Evolutionary conservation across 2,113 vertebrate species (phyloP), one percentile per base, ranked within the genome.

Genomic region (Oncorhynchus tshawytscha): DNA sequence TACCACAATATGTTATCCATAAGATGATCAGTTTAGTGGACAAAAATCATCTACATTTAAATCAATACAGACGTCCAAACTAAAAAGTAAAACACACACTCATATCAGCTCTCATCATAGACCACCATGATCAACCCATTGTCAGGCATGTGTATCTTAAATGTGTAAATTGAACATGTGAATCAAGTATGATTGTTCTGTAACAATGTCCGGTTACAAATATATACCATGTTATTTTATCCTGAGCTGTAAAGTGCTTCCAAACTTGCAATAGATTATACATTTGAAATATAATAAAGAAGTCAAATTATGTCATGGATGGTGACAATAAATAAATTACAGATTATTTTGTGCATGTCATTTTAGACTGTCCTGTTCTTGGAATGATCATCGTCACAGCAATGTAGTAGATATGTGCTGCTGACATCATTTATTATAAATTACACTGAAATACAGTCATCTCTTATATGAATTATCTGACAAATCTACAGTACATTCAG

Each of bases 231-330:
- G 70, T 87, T 82, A 78, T 84, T 78, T 78, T 86, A 82, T 87
- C 91, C 91, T 92, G 91, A 92, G 90, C 86, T 82, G 85, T 92
- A 92, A 92, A 92, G 91, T 91, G 90, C 91, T 90, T 91, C 89
- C 86, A 78, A 90, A 90, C 85, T 91, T 89, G 86, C 83, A 84
- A 87, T 85, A 90, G 72, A 81, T 74, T 81, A 78, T 39, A 71
- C 82, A 85, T 67, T 72, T 76, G 71, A 65, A 78, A 81, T 78
- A 78, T 31, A 8, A 76, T 16, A 29, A 48, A 70, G 51, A 2
- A 73, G 80, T 82, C 86, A 74, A 60, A 84, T 79, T 48, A 60
- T 81, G 75, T 64, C 29, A 78, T 29, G 73, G 25, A 78, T 29
- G 9, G 29, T 15, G 67, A 73, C 78, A 22, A 73, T 75, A 82